phyloP scores from a whole-genome alignment of 2,113 vertebrate species.

The Mormyrus iriodes region DNA sequence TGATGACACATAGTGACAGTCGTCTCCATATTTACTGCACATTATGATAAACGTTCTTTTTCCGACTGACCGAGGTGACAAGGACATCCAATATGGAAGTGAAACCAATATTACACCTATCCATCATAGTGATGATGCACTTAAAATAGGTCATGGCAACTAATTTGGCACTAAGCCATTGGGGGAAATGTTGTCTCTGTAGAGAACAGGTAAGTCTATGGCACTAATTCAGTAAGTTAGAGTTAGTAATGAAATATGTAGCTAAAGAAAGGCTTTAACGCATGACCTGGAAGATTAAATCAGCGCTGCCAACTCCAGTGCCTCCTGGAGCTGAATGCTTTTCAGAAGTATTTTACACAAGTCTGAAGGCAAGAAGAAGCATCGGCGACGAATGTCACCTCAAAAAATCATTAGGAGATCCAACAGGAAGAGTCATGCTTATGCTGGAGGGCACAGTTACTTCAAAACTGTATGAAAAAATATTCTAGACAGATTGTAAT shows the following conservation, averaged over 20 bases:
- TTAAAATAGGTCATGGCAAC: conserved; percentile 32
- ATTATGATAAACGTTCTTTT: conserved; percentile 35
- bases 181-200: conserved; percentile 6
- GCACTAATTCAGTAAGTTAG: conserved; percentile 22
- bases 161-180: conserved; percentile 25
- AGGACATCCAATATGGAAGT: conserved; percentile 15
- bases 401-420: background rate
- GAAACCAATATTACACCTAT: background rate
- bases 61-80: conserved; percentile 23
- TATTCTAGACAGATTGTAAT: background rate
- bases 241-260: conserved; percentile 25
- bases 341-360: background rate
- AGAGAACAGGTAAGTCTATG: conserved; percentile 27
- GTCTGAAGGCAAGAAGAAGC: background rate
- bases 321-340: background rate
- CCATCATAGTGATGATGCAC: conserved; percentile 19
- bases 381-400: background rate
- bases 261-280: background rate
- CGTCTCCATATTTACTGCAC: conserved; percentile 14
- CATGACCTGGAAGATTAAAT: background rate
- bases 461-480: background rate
- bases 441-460: background rate
- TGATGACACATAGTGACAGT: background rate
- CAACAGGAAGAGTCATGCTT: background rate
- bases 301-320: background rate